phyloP scores from a whole-genome alignment of 2,888 invertebrate species.

The Hymenopus coronatus region DNA sequence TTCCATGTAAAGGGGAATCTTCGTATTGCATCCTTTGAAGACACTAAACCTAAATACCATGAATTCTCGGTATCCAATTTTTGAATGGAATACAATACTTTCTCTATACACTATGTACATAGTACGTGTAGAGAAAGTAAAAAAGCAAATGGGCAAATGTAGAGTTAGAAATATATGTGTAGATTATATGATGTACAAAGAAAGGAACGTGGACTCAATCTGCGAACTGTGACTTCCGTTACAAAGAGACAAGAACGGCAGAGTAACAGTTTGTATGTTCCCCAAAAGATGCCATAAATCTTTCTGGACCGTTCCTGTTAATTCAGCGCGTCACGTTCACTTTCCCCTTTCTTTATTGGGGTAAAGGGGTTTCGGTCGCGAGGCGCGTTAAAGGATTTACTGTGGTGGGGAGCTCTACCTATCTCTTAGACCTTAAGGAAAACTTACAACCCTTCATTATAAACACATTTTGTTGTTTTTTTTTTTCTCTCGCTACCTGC shows the following conservation, averaged over 20 bases:
- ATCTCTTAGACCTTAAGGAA: background rate
- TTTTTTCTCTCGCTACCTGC: too few species aligned
- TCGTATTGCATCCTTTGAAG: too few species aligned
- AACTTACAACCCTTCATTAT: background rate
- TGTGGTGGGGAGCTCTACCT: background rate
- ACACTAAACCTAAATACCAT: too few species aligned
- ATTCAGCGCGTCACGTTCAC: background rate
- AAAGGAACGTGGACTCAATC: too few species aligned
- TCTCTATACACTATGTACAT: too few species aligned
- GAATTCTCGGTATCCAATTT: too few species aligned
- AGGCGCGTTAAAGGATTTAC: background rate
- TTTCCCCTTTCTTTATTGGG: background rate
- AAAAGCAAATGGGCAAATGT: too few species aligned
- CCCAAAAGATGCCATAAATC: background rate
- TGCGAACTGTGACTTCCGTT: background rate
- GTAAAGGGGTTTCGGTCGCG: background rate
- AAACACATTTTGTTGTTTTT: background rate
- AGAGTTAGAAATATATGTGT: too few species aligned
- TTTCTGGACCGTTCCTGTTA: background rate
- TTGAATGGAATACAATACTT: too few species aligned
- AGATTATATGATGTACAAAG: too few species aligned
- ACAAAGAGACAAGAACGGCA: background rate
- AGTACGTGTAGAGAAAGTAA: too few species aligned
- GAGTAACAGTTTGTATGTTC: background rate
- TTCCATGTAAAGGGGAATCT: too few species aligned